These are phyloP conservation scores for Crotalus horridus DNA, from an alignment of 2,113 vertebrate genomes.

Conservation along the genomic window DNA sequence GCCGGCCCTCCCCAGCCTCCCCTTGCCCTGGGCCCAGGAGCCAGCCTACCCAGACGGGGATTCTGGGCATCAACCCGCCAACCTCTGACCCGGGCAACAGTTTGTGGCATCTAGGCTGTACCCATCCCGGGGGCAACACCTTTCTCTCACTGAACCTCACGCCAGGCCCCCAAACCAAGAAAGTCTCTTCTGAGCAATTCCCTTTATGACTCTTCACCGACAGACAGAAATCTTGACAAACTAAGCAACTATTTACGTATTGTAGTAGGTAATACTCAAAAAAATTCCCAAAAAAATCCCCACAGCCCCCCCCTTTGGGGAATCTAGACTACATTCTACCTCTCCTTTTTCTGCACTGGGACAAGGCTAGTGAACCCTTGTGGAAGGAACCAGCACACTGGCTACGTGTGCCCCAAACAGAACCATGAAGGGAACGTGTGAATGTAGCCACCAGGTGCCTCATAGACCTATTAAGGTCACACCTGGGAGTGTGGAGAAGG, in stretches of 20 bases:
- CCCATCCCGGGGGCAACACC: not conserved
- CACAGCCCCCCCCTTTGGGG: not conserved
- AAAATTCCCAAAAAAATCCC: too few species aligned
- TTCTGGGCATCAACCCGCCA: not conserved
- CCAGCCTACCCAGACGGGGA: not conserved
- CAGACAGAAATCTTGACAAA: not conserved
- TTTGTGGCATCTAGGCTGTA: not conserved
- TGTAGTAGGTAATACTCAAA: not conserved
- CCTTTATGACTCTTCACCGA: not conserved
- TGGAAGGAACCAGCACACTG: not conserved
- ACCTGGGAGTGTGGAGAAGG: not conserved
- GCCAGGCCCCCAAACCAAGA: not conserved
- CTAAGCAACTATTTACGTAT: not conserved
- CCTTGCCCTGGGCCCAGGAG: not conserved
- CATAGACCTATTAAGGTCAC: not conserved
- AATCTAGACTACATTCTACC: not conserved
- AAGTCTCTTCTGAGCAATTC: not conserved
- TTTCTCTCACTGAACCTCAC: not conserved
- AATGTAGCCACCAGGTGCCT: not conserved
- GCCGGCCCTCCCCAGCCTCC: not conserved
- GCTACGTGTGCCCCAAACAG: not conserved
- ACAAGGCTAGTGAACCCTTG: not conserved
- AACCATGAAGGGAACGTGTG: not conserved
- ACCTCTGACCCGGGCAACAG: not conserved
- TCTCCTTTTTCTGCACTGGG: not conserved